These are phyloP conservation scores for Standfussiana lucernea DNA, from an alignment of 2,888 invertebrate species.

Conservation along the genomic window DNA sequence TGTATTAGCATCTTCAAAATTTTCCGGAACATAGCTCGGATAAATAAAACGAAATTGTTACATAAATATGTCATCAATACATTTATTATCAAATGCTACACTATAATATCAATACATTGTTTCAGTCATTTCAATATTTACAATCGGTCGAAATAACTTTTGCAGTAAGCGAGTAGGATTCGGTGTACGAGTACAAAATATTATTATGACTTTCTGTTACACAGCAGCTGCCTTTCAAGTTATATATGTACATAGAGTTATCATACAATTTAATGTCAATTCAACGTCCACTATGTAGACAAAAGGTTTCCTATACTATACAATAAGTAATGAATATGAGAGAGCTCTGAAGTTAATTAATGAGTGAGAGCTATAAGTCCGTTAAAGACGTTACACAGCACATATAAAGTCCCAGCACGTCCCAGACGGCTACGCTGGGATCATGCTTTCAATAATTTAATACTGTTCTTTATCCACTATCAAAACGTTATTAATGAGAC, in stretches of 20 bases:
- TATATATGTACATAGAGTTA: conserved; percentile 55
- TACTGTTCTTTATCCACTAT: conserved; percentile 74
- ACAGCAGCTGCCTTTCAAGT: conserved; percentile 51
- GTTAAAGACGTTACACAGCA: conserved; percentile 52
- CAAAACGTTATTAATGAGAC: conserved; percentile 67
- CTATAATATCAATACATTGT: conserved; percentile 70
- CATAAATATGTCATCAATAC: conserved; percentile 65
- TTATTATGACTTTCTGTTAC: conserved; percentile 67
- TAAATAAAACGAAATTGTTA: conserved; percentile 64
- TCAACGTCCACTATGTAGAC: conserved; percentile 64
- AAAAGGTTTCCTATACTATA: conserved; percentile 55
- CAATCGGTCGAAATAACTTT: conserved; percentile 64
- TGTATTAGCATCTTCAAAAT: conserved; percentile 29
- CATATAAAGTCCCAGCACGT: conserved; percentile 35
- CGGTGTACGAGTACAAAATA: conserved; percentile 57
- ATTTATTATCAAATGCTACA: conserved; percentile 71
- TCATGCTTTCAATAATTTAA: conserved; percentile 73
- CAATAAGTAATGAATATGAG: conserved; percentile 64
- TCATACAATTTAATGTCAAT: conserved; percentile 48
- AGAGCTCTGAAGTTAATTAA: conserved; percentile 69
- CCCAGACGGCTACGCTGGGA: conserved; percentile 45
- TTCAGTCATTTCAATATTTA: conserved; percentile 71
- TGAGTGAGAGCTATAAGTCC: conserved; percentile 62
- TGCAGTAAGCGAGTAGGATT: conserved; percentile 60
- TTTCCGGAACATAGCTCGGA: conserved; percentile 25